A percentile compares a stretch with the other conserved stretches of the same genome.
Evolutionary conservation across 2,888 invertebrate genomes (phyloP).

Genomic region (Dynastes maya): DNA sequence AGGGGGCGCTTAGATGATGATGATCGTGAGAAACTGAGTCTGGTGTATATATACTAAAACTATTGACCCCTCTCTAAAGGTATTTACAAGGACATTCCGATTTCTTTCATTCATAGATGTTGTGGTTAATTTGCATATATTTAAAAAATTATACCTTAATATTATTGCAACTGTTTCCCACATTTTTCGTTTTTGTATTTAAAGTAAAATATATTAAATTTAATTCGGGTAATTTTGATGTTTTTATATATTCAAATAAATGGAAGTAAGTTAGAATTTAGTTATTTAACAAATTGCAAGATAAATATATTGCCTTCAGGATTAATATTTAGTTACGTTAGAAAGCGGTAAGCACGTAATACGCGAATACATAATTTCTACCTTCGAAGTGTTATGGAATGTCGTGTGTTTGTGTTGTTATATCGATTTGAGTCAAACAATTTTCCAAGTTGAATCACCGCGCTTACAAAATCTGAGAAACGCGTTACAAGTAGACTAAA

Average conservation of each 20-base stretch:
- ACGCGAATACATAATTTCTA: conserved; percentile 23
- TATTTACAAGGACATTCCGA: conserved; percentile 53
- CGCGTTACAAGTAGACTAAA: conserved; percentile 7
- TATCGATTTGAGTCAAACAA: conserved; percentile 61
- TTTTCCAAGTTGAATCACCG: conserved; percentile 56
- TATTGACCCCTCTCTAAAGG: conserved; percentile 36
- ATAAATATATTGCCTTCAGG: conserved; percentile 52
- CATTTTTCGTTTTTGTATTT: conserved; percentile 51
- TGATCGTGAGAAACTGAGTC: conserved; percentile 67
- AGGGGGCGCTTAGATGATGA: conserved; percentile 62
- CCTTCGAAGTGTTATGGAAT: conserved; percentile 44
- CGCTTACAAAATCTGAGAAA: conserved; percentile 10
- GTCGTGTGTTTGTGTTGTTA: conserved; percentile 46
- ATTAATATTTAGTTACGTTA: neutral
- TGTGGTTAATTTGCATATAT: no score
- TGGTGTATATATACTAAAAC: conserved; percentile 37
- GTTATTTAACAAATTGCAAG: neutral
- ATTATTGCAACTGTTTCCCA: conserved; percentile 64
- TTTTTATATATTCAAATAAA: no score
- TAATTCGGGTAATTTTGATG: no score
- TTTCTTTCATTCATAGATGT: conserved; percentile 12
- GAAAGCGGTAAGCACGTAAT: conserved; percentile 32
- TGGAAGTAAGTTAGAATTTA: neutral
- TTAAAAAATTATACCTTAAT: conserved; percentile 46
- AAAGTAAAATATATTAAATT: no score